Conservation (phyloP, 2,113 vertebrate genomes). For the Paratilapia polleni region DNA sequence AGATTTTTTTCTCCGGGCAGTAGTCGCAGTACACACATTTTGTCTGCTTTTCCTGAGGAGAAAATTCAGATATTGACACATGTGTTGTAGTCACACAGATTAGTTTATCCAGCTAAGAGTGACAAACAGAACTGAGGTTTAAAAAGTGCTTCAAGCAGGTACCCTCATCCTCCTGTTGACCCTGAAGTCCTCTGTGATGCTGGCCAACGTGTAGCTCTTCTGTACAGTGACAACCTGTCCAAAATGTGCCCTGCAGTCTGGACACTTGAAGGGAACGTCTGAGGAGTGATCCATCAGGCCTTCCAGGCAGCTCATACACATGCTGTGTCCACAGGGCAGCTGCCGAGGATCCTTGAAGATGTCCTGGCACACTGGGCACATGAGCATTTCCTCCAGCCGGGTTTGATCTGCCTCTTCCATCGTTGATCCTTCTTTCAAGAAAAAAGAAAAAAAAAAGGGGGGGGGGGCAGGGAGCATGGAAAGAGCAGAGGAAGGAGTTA, state of each 20-base stretch:
- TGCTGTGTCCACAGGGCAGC: slow-evolving; percentile 75
- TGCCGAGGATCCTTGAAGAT: slow-evolving; percentile 70
- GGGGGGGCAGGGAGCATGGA: not conserved
- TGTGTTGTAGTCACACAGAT: rapidly evolving
- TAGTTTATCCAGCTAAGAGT: not conserved
- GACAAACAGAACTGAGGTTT: not conserved
- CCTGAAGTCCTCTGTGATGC: slow-evolving; percentile 65
- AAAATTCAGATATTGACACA: not conserved
- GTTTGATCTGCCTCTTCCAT: slow-evolving; percentile 33
- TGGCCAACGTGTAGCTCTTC: slow-evolving; percentile 64
- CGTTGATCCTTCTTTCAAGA: not conserved
- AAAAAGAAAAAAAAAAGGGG: too few species aligned
- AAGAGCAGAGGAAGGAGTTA: not conserved
- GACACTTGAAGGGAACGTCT: slow-evolving; percentile 54
- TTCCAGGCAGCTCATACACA: slow-evolving; percentile 68
- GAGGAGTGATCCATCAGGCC: slow-evolving; percentile 40
- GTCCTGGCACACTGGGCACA: slow-evolving; percentile 74
- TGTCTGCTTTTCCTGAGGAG: slow-evolving; percentile 12
- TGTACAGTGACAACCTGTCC: slow-evolving; percentile 13
- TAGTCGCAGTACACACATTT: slow-evolving; percentile 60
- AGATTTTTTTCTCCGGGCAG: slow-evolving; percentile 19
- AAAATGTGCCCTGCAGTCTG: slow-evolving; percentile 60
- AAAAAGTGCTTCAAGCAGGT: not conserved
- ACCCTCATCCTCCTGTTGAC: slow-evolving; percentile 40
- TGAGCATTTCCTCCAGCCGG: slow-evolving; percentile 60